Evolutionary conservation across 1,140 invertebrate species (phyloP).

Genomic region (Maconellicoccus hirsutus): DNA sequence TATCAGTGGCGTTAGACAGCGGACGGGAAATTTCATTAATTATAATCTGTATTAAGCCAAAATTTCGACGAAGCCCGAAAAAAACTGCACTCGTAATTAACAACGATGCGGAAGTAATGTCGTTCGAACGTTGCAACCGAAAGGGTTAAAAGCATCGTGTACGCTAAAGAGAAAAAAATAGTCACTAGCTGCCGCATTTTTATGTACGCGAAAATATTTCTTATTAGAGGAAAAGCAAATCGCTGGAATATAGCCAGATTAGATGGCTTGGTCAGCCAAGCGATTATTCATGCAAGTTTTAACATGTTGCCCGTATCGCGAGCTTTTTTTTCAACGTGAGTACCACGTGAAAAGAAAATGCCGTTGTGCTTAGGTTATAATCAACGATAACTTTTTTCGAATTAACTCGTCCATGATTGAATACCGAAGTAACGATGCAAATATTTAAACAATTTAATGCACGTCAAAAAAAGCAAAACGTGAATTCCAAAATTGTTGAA

Average conservation of each 20-base stretch:
- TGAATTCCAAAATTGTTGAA: too few species aligned
- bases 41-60: background rate
- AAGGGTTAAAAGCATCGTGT: background rate
- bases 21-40: background rate
- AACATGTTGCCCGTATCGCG: background rate
- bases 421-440: too few species aligned
- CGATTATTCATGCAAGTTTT: background rate
- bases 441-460: too few species aligned
- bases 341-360: too few species aligned
- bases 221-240: background rate
- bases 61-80: background rate
- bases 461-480: too few species aligned
- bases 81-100: background rate
- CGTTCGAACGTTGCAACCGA: background rate
- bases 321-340: too few species aligned
- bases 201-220: background rate
- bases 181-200: background rate
- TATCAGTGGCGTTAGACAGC: background rate
- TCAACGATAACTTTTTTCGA: too few species aligned
- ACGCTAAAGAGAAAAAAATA: too few species aligned
- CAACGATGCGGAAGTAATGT: background rate
- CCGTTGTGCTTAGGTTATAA: too few species aligned
- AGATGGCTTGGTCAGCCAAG: background rate
- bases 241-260: background rate
- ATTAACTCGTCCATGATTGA: too few species aligned